Conservation (phyloP, 2,797 vertebrate genomes). For the Poecilia picta region DNA sequence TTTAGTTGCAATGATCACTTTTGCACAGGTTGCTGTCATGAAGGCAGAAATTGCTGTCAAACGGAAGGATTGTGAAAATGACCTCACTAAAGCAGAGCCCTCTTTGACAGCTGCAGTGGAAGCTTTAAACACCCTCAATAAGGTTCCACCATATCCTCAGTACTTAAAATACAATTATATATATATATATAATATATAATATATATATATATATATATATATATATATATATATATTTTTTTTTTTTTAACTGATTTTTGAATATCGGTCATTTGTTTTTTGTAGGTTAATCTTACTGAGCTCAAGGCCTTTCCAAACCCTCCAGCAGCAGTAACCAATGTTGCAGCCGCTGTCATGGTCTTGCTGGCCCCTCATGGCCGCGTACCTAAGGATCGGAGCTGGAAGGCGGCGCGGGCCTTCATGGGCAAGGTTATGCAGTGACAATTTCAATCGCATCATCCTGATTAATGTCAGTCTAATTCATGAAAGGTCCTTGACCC, state of each 20-base stretch:
- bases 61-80: constrained; percentile 85
- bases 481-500: constrained; percentile 77
- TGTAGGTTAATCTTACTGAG: constrained; percentile 87
- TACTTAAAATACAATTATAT: constrained; percentile 2
- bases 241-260: background rate
- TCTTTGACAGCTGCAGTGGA: constrained; percentile 81
- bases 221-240: background rate
- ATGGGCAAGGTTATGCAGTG: constrained; percentile 88
- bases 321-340: constrained; percentile 82
- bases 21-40: constrained; percentile 81
- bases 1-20: constrained; percentile 13
- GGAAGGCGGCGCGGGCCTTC: constrained; percentile 86
- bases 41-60: constrained; percentile 84
- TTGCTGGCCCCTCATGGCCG: constrained; percentile 81
- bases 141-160: constrained; percentile 71
- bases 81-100: constrained; percentile 87
- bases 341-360: constrained; percentile 87
- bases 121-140: constrained; percentile 87
- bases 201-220: background rate
- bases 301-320: constrained; percentile 88
- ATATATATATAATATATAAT: background rate
- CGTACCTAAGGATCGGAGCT: constrained; percentile 85
- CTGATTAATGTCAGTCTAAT: constrained; percentile 79
- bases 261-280: constrained; percentile 15
- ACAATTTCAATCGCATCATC: constrained; percentile 65